Evolutionary conservation across 1,140 invertebrate species (phyloP).

Genomic region (Drosophila melanogaster): DNA sequence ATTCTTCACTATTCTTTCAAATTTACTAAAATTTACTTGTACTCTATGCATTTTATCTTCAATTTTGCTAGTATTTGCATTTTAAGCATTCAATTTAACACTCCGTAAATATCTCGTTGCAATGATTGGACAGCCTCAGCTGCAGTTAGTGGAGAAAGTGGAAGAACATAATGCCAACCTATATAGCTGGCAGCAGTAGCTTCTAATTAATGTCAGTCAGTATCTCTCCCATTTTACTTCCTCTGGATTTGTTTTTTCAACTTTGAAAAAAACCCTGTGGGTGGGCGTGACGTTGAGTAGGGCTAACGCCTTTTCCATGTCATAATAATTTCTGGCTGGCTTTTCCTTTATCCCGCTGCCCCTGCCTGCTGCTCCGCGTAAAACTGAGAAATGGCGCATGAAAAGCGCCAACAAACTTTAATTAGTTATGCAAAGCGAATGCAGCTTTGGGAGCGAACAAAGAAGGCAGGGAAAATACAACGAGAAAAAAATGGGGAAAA

Average conservation of each 20-base stretch:
- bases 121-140: conserved; percentile 5
- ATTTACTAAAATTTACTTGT: background rate
- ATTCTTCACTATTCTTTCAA: too few relatives aligned
- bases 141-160: conserved; percentile 15
- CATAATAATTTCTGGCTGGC: conserved; percentile 67
- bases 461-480: conserved; percentile 27
- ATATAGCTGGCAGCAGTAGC: conserved; percentile 60
- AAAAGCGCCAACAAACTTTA: conserved; percentile 73
- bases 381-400: conserved; percentile 68
- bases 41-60: background rate
- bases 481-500: conserved; percentile 39
- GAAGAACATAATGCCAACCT: conserved; percentile 44
- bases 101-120: background rate
- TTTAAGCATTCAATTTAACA: conserved; percentile 2
- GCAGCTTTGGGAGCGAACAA: conserved; percentile 55
- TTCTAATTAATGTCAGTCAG: conserved; percentile 60
- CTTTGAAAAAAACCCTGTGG: conserved; percentile 10
- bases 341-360: conserved; percentile 22
- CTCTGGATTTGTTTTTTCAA: background rate
- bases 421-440: conserved; percentile 78
- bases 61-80: background rate
- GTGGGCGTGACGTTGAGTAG: conserved; percentile 11
- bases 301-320: conserved; percentile 73
- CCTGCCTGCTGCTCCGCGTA: conserved; percentile 24
- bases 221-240: conserved; percentile 18